Evolutionary conservation across 1,140 invertebrate genomes (phyloP).

Genomic region (Littorina saxatilis): DNA sequence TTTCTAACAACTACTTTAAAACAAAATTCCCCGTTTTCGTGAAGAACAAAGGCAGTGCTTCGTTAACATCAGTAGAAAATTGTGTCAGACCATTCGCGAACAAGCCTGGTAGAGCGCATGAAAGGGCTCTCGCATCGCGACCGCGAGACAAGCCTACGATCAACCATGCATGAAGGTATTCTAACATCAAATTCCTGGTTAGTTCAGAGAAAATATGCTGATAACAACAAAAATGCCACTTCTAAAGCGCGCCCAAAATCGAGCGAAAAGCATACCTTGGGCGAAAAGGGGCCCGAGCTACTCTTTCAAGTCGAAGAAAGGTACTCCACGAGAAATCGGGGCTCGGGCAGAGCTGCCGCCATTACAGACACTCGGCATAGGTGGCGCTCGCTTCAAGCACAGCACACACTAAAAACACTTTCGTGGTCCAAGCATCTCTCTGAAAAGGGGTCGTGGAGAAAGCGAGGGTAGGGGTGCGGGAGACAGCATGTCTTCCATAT

Average conservation of each 20-base stretch:
- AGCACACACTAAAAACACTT: slow-evolving; percentile 33
- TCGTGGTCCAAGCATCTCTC: slow-evolving; percentile 27
- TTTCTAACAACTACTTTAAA: no score
- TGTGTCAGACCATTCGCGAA: no score
- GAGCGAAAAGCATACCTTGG: slow-evolving; percentile 23
- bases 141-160: slow-evolving; percentile 9
- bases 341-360: slow-evolving; percentile 31
- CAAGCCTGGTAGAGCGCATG: no score
- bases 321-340: slow-evolving; percentile 26
- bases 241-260: neutral
- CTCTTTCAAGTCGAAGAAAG: slow-evolving; percentile 19
- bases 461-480: no score
- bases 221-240: neutral
- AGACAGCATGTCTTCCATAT: no score
- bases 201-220: neutral
- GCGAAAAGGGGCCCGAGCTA: slow-evolving; percentile 9
- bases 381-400: slow-evolving; percentile 33
- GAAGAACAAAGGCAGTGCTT: no score
- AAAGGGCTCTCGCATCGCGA: slow-evolving; percentile 18
- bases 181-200: neutral
- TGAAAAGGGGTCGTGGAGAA: no score
- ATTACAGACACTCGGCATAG: slow-evolving; percentile 37
- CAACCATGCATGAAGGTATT: slow-evolving; percentile 37
- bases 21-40: no score
- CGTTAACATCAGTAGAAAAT: no score